These are phyloP conservation scores for Progne subis DNA, from an alignment of 2,113 vertebrate genomes.

Conservation along the genomic window DNA sequence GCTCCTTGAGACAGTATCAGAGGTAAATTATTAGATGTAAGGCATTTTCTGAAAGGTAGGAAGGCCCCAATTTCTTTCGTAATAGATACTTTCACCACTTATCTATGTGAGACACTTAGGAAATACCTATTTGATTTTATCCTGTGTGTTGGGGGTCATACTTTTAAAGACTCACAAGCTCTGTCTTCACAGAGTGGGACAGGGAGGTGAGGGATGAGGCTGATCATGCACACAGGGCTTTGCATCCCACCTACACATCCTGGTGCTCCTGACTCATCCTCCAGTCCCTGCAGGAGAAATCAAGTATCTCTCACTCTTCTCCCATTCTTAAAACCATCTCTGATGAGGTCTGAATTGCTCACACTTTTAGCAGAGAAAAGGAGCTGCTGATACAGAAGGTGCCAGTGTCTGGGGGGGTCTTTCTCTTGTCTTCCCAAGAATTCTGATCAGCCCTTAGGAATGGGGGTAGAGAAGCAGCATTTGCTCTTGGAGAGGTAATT, in stretches of 20 bases:
- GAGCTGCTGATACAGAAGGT: neutral
- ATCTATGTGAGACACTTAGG: neutral
- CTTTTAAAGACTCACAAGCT: neutral
- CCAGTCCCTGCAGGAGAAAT: neutral
- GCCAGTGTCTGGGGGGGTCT: neutral
- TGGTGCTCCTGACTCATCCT: neutral
- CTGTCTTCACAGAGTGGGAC: neutral
- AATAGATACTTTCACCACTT: neutral
- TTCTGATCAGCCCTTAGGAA: neutral
- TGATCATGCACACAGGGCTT: neutral
- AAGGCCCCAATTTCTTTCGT: neutral
- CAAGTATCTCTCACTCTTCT: neutral
- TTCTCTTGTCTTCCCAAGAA: neutral
- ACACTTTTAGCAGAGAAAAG: neutral
- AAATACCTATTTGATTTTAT: neutral
- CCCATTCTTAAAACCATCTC: neutral
- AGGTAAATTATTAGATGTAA: neutral
- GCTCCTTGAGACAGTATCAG: neutral
- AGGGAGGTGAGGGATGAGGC: neutral
- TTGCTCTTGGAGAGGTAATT: neutral
- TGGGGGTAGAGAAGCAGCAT: neutral
- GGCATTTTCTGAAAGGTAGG: neutral
- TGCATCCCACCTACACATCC: neutral
- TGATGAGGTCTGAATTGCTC: neutral
- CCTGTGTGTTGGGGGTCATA: fast-evolving